Evolutionary conservation across 2,113 vertebrate species (phyloP).

Genomic region (Platycercus adscitus): DNA sequence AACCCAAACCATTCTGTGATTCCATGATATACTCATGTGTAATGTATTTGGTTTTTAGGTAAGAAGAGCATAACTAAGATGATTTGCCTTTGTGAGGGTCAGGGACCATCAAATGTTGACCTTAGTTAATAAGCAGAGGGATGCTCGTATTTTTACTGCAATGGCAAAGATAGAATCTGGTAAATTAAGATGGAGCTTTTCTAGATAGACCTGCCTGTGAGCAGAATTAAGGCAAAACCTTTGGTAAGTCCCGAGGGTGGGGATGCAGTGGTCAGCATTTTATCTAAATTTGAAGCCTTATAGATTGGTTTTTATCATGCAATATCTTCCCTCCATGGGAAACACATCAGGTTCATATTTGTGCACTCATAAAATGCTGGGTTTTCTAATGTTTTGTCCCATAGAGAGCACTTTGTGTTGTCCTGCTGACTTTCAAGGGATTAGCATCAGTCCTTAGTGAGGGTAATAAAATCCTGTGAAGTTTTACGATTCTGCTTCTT

Average conservation of each 20-base stretch:
- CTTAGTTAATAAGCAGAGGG: neutral
- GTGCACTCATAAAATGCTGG: neutral
- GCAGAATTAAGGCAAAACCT: neutral
- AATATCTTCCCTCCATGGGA: neutral
- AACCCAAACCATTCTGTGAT: too few relatives aligned
- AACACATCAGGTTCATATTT: neutral
- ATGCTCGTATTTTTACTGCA: neutral
- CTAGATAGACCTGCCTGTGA: neutral
- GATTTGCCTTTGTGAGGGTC: neutral
- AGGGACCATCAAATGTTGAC: accelerated
- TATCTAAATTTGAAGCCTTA: neutral
- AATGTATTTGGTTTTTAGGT: too few relatives aligned
- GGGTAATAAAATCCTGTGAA: neutral
- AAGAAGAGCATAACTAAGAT: too few relatives aligned
- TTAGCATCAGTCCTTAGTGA: neutral
- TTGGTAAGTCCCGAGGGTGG: neutral
- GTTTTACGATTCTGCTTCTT: neutral
- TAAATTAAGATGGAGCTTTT: neutral
- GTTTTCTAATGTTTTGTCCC: neutral
- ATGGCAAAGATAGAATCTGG: neutral
- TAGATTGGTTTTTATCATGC: neutral
- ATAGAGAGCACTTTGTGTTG: neutral
- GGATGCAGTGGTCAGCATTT: neutral
- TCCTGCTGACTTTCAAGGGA: neutral
- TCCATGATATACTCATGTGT: too few relatives aligned